These are phyloP conservation scores for Aythya baeri DNA, from an alignment of 2,113 vertebrate species.

Conservation along the genomic window DNA sequence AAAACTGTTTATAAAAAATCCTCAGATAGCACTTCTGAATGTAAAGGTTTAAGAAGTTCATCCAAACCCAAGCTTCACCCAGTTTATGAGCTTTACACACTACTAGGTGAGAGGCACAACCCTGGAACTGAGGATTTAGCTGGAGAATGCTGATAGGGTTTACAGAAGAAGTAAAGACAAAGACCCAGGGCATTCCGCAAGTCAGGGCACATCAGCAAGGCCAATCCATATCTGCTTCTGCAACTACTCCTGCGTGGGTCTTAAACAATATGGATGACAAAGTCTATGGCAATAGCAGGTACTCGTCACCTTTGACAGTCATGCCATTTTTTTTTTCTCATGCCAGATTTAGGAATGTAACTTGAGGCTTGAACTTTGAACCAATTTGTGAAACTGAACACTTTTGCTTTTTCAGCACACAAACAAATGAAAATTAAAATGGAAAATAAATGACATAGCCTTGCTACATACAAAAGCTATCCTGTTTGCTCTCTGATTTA, in stretches of 20 bases:
- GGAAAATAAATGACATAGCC: neutral
- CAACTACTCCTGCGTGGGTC: neutral
- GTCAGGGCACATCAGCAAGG: neutral
- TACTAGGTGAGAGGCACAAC: neutral
- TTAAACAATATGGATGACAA: neutral
- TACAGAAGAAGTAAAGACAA: neutral
- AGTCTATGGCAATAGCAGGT: neutral
- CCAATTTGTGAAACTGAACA: neutral
- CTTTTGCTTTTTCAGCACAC: neutral
- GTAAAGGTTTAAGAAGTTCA: neutral
- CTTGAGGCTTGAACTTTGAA: neutral
- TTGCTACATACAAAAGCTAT: neutral
- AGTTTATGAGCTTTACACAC: neutral
- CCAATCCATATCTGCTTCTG: neutral
- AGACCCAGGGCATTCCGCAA: neutral
- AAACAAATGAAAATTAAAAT: constrained; percentile 4
- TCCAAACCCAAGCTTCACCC: neutral
- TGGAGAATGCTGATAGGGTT: neutral
- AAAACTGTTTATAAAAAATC: neutral
- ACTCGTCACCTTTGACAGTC: neutral
- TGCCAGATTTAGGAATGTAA: neutral
- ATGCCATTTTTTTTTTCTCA: neutral
- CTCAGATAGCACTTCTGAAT: neutral
- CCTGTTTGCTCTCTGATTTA: neutral
- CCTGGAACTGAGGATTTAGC: neutral